A percentile compares a stretch with the other conserved stretches of the same genome.
Evolutionary conservation across 2,888 invertebrate species (phyloP).

Genomic region (Branchipolynoe longqiensis): DNA sequence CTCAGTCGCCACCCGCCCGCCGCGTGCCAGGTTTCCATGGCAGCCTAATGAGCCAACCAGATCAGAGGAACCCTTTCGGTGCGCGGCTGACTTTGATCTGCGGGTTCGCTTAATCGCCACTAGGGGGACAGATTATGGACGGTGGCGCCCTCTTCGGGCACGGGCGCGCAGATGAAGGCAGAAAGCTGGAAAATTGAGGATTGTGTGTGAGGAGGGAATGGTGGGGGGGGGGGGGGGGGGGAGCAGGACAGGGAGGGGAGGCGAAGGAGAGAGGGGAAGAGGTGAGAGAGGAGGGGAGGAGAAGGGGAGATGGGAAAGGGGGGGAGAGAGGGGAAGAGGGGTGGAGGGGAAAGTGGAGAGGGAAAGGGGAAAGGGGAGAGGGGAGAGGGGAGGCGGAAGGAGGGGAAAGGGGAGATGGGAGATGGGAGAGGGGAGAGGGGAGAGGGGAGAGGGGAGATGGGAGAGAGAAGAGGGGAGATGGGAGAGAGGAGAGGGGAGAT

Average conservation of each 20-base stretch:
- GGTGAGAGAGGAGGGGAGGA: too few relatives aligned
- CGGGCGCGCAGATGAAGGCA: conserved; percentile 48
- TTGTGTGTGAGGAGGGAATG: conserved; percentile 19
- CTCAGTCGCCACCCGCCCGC: background rate
- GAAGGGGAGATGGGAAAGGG: too few relatives aligned
- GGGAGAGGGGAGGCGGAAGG: too few relatives aligned
- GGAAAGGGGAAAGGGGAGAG: too few relatives aligned
- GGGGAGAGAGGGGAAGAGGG: too few relatives aligned
- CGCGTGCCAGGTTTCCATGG: conserved; percentile 35
- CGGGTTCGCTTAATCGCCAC: conserved; percentile 51
- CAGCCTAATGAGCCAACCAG: conserved; percentile 53
- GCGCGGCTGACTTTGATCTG: conserved; percentile 37
- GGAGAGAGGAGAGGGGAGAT: too few relatives aligned
- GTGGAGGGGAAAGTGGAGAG: too few relatives aligned
- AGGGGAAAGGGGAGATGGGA: too few relatives aligned
- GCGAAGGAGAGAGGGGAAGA: conserved; percentile 2
- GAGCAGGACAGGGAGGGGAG: background rate
- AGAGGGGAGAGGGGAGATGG: too few relatives aligned
- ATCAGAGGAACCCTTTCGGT: conserved; percentile 45
- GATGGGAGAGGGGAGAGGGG: too few relatives aligned
- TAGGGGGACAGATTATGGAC: conserved; percentile 52
- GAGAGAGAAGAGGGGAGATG: too few relatives aligned
- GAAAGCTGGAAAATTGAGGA: conserved; percentile 57
- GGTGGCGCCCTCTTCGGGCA: conserved; percentile 48
- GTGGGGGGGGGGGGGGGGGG: background rate